These are phyloP conservation scores for Oncorhynchus tshawytscha DNA, from an alignment of 2,113 vertebrate genomes.

Conservation along the genomic window DNA sequence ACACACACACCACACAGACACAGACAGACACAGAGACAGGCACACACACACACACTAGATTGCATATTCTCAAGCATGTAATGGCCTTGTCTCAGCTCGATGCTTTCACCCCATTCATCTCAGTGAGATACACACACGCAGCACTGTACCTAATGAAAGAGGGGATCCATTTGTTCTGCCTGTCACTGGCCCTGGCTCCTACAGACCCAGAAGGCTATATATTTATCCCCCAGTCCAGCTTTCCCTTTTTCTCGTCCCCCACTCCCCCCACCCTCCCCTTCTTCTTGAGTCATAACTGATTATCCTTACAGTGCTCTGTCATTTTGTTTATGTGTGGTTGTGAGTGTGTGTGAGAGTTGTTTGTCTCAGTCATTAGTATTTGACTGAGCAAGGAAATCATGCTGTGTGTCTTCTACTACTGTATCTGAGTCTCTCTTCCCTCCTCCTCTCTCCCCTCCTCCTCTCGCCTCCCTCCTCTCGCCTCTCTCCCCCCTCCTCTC, in stretches of 20 bases:
- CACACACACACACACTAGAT: constrained; percentile 2
- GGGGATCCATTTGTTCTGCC: constrained; percentile 31
- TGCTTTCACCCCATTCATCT: constrained; percentile 6
- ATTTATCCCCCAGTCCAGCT: neutral
- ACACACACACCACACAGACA: neutral
- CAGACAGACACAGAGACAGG: neutral
- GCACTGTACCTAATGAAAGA: constrained; percentile 23
- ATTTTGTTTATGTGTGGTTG: neutral
- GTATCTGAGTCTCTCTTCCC: neutral
- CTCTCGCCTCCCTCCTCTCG: neutral
- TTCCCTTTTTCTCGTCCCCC: neutral
- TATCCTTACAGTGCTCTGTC: no score
- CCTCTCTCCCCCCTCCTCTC: neutral
- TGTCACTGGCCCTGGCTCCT: constrained; percentile 7
- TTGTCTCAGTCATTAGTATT: neutral
- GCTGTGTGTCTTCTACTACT: neutral
- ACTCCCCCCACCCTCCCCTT: neutral
- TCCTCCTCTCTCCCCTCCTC: neutral
- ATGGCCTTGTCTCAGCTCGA: constrained; percentile 20
- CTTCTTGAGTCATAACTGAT: neutral
- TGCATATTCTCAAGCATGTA: constrained; percentile 10
- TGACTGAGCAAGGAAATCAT: neutral
- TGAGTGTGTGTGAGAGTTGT: constrained; percentile 5
- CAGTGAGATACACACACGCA: constrained; percentile 12
- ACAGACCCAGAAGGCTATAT: neutral